Conservation (phyloP, 2,888 invertebrate species). For the Globia sparganii region DNA sequence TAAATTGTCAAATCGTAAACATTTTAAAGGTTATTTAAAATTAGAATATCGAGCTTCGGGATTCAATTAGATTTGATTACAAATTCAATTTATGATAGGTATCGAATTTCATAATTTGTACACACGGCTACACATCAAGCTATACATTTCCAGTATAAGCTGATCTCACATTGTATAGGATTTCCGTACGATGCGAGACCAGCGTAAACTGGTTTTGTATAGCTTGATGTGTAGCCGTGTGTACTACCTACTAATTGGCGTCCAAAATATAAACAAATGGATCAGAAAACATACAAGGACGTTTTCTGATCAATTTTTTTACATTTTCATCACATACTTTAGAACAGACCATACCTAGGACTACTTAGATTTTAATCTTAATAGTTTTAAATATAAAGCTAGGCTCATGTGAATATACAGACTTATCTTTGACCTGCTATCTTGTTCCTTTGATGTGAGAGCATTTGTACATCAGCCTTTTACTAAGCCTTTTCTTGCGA, state of each 20-base stretch:
- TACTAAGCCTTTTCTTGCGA: background rate
- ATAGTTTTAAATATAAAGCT: slow-evolving; percentile 40
- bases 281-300: background rate
- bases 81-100: too few relatives aligned
- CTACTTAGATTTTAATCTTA: slow-evolving; percentile 31
- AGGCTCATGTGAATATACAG: slow-evolving; percentile 42
- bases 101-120: background rate
- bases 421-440: slow-evolving; percentile 51
- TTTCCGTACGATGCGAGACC: too few relatives aligned
- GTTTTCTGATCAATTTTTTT: background rate
- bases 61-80: background rate
- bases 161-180: too few relatives aligned
- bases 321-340: background rate
- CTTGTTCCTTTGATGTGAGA: slow-evolving; percentile 34
- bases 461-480: slow-evolving; percentile 12
- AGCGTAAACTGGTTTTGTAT: too few relatives aligned
- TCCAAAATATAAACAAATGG: background rate
- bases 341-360: background rate
- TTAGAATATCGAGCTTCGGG: background rate
- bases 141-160: too few relatives aligned
- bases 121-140: too few relatives aligned
- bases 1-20: background rate
- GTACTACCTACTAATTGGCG: background rate
- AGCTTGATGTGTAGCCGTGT: too few relatives aligned
- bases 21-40: background rate